A percentile compares a stretch with the other conserved stretches of the same genome.
These are phyloP conservation scores for Lampropteryx suffumata DNA, from an alignment of 2,888 invertebrate genomes.

Conservation along the genomic window DNA sequence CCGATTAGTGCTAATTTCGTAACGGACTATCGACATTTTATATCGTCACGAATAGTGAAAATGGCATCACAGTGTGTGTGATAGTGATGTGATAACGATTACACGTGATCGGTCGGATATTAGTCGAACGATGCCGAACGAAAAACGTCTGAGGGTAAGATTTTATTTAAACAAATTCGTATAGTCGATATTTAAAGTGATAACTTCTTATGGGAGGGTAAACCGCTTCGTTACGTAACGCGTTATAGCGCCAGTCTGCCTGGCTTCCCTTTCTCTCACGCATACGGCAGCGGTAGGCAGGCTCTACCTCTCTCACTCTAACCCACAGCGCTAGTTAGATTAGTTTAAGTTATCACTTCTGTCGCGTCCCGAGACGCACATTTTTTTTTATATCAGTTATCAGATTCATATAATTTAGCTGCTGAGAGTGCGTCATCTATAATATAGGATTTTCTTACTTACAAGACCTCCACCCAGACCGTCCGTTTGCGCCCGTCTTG, in stretches of 20 bases:
- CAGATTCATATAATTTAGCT: neutral
- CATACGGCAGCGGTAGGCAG: no score
- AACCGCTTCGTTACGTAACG: no score
- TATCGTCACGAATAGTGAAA: conserved; percentile 7
- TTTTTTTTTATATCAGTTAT: no score
- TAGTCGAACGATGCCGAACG: conserved; percentile 59
- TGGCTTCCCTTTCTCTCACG: no score
- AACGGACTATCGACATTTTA: conserved; percentile 6
- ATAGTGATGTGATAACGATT: conserved; percentile 33
- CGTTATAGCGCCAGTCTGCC: no score
- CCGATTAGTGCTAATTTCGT: neutral
- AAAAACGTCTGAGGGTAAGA: conserved; percentile 61
- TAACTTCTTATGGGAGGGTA: no score
- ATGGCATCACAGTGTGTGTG: conserved; percentile 16
- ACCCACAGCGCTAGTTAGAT: no score
- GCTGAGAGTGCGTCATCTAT: neutral
- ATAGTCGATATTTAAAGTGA: no score
- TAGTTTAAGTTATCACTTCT: no score
- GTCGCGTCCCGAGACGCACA: no score
- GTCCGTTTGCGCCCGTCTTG: conserved; percentile 14
- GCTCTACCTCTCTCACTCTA: no score
- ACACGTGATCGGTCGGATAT: conserved; percentile 35
- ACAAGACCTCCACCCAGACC: conserved; percentile 9
- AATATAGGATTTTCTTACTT: conserved; percentile 1
- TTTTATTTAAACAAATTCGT: no score